Conservation (phyloP, 1,140 invertebrate species). For the Melanaphis sacchari region DNA sequence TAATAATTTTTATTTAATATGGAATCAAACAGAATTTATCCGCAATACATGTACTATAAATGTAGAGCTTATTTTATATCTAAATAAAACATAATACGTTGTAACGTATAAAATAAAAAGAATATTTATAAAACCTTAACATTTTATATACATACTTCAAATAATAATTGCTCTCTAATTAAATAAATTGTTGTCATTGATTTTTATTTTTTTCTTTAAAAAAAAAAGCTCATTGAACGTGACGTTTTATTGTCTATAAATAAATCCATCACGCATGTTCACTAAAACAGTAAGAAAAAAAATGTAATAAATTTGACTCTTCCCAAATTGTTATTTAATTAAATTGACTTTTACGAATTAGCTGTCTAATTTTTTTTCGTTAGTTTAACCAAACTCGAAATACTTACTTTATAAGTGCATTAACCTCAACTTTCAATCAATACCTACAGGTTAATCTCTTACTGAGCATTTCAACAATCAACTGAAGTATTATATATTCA, state of each 20-base stretch:
- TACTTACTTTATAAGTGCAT: neutral
- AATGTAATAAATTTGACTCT: constrained; percentile 23
- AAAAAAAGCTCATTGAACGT: neutral
- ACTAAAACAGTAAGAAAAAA: neutral
- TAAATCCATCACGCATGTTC: neutral
- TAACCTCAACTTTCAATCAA: neutral
- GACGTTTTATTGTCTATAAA: neutral
- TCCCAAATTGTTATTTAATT: constrained; percentile 23
- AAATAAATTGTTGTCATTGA: neutral
- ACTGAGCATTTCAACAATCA: neutral
- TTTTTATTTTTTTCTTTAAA: neutral
- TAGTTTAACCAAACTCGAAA: neutral
- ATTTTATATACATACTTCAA: neutral
- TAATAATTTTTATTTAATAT: neutral
- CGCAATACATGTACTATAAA: neutral
- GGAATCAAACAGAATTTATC: neutral
- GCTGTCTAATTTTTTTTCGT: constrained; percentile 39
- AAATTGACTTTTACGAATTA: neutral
- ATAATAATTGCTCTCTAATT: neutral
- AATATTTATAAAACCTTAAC: neutral
- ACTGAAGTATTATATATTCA: neutral
- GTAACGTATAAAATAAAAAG: neutral
- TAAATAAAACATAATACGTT: neutral
- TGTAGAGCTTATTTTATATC: neutral
- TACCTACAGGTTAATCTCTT: neutral